These are phyloP conservation scores for Odontocerum albicorne DNA, from an alignment of 2,888 invertebrate species.

Conservation along the genomic window DNA sequence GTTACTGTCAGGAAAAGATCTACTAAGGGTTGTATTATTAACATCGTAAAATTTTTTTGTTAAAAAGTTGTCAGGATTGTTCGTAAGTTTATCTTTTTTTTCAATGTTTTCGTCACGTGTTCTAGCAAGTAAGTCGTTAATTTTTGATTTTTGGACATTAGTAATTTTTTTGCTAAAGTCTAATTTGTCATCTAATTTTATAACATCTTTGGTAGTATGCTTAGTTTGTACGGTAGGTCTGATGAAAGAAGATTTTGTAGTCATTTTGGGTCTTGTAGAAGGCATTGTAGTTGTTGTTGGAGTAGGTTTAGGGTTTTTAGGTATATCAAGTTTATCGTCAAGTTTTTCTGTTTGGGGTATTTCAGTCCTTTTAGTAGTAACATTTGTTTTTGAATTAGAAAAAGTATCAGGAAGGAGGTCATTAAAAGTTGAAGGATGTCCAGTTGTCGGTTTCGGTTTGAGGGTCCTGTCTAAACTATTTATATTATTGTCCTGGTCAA, in stretches of 20 bases:
- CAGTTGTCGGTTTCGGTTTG: conserved; percentile 19
- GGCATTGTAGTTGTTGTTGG: conserved; percentile 15
- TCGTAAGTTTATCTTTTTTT: conserved; percentile 61
- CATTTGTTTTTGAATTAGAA: conserved; percentile 9
- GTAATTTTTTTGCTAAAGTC: conserved; percentile 43
- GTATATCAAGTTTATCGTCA: conserved; percentile 26
- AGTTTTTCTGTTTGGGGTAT: conserved; percentile 13
- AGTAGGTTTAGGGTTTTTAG: conserved; percentile 32
- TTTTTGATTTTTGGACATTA: no score
- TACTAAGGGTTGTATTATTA: conserved; percentile 10
- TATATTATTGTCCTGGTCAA: conserved; percentile 38
- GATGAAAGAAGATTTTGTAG: conserved; percentile 23
- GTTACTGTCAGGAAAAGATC: conserved; percentile 21
- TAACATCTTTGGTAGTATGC: conserved; percentile 37
- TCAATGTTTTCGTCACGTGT: no score
- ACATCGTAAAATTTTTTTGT: conserved; percentile 5
- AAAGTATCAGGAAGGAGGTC: conserved; percentile 9
- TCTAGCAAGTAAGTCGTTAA: no score
- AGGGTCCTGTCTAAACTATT: conserved; percentile 35
- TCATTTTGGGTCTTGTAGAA: not conserved
- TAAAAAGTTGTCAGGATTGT: conserved; percentile 34
- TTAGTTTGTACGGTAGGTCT: conserved; percentile 13
- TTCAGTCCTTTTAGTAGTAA: conserved; percentile 10
- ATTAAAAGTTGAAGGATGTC: conserved; percentile 9
- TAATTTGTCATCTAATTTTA: conserved; percentile 61